Evolutionary conservation across 2,797 vertebrate genomes (phyloP).

Genomic region (Brachyrhaphis roseni): DNA sequence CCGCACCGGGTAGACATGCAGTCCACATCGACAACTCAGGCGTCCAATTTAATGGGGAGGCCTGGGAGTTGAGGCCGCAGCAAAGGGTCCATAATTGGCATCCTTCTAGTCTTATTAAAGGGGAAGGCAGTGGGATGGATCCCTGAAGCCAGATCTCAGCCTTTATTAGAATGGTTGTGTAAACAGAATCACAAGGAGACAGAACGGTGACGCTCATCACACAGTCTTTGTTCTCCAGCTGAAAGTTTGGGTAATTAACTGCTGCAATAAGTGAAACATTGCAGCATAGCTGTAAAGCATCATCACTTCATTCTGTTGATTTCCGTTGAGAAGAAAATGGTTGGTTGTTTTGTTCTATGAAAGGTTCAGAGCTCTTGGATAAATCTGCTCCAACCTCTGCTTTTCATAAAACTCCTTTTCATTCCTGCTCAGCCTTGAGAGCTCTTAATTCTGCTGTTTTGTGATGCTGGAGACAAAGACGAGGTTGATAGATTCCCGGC

Average conservation of each 20-base stretch:
- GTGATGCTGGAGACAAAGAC: slow-evolving; percentile 52
- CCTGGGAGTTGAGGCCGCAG: slow-evolving; percentile 74
- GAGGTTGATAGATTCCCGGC: slow-evolving; percentile 52
- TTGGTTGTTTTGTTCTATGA: slow-evolving; percentile 1
- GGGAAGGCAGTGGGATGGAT: slow-evolving; percentile 69
- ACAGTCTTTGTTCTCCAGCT: slow-evolving; percentile 28
- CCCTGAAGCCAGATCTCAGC: slow-evolving; percentile 53
- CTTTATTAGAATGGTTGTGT: slow-evolving; percentile 66
- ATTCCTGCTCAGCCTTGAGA: slow-evolving; percentile 40
- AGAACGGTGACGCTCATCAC: slow-evolving; percentile 34
- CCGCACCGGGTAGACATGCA: slow-evolving; percentile 47
- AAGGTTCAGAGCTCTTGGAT: neutral
- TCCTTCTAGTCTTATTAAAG: slow-evolving; percentile 85
- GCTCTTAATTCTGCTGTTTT: slow-evolving; percentile 30
- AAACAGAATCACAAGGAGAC: slow-evolving; percentile 61
- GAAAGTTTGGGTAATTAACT: slow-evolving; percentile 42
- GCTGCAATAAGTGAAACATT: neutral
- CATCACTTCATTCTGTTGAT: neutral
- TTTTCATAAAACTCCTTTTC: slow-evolving; percentile 18
- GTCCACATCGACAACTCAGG: slow-evolving; percentile 65
- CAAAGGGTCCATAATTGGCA: slow-evolving; percentile 82
- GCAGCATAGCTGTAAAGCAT: neutral
- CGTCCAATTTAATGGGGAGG: slow-evolving; percentile 79
- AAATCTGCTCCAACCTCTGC: slow-evolving; percentile 6
- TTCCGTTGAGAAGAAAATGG: neutral